Conservation (phyloP, 2,113 vertebrate genomes). For the Pteropus alecto region DNA sequence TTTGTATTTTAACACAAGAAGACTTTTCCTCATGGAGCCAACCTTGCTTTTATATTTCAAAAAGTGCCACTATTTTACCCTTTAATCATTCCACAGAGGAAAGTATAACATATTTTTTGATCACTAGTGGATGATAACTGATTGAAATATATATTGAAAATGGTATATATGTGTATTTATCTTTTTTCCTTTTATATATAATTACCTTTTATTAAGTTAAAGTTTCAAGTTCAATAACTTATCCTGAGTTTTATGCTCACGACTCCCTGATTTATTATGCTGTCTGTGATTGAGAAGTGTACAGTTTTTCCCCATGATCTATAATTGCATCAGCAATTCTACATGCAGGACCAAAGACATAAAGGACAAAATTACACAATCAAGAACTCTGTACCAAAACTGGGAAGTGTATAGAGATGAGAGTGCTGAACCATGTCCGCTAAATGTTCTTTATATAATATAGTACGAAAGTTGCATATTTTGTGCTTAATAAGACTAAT, state of each 20-base stretch:
- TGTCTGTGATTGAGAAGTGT: background rate
- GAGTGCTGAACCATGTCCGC: background rate
- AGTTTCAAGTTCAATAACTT: background rate
- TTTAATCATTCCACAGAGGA: background rate
- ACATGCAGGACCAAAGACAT: background rate
- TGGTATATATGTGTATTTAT: background rate
- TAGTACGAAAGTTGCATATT: background rate
- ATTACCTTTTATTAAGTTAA: background rate
- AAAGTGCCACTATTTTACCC: background rate
- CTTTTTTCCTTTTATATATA: background rate
- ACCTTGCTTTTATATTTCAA: background rate
- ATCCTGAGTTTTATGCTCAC: background rate
- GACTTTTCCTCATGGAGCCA: background rate
- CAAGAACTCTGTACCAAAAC: background rate
- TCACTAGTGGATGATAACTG: background rate
- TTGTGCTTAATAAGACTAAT: background rate
- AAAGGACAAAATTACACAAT: background rate
- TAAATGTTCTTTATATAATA: background rate
- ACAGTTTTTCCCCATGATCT: background rate
- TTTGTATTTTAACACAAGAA: background rate
- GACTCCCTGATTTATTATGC: background rate
- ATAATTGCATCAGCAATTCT: background rate
- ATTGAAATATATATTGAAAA: background rate
- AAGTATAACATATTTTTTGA: background rate
- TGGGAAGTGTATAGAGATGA: background rate